Percentiles rank a stretch among this genome's conserved stretches.
phyloP scores from a whole-genome alignment of 2,888 invertebrate species.

The Drosophila macrothrix region DNA sequence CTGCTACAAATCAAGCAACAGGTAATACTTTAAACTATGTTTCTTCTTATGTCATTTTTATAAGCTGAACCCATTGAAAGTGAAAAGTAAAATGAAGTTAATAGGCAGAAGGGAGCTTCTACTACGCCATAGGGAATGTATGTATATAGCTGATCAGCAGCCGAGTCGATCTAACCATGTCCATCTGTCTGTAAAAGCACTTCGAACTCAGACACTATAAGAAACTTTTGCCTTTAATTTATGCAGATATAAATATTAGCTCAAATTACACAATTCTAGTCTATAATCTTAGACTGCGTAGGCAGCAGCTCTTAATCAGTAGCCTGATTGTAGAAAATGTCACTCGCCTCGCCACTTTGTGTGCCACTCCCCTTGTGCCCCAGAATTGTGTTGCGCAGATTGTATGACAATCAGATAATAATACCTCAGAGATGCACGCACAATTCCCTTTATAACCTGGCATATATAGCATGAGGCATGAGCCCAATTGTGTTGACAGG shows the following conservation, averaged over 20 bases:
- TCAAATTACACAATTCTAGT: no score
- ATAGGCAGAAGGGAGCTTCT: neutral
- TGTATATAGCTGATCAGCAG: no score
- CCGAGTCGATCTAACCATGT: neutral
- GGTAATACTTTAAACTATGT: neutral
- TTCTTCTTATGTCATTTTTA: no score
- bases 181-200: no score
- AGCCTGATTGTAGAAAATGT: conserved; percentile 24
- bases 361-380: conserved; percentile 3
- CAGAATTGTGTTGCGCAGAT: conserved; percentile 29
- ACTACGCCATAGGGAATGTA: no score
- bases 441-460: conserved; percentile 83
- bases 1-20: neutral
- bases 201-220: no score
- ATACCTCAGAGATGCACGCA: conserved; percentile 75
- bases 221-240: neutral
- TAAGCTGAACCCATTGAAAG: neutral
- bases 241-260: neutral
- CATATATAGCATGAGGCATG: conserved; percentile 23
- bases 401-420: conserved; percentile 80
- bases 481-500: conserved; percentile 71
- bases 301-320: conserved; percentile 5
- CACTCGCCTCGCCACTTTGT: neutral
- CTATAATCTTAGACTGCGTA: neutral
- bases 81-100: neutral